Conservation (phyloP, 2,797 vertebrate genomes). For the Mycteria americana region DNA sequence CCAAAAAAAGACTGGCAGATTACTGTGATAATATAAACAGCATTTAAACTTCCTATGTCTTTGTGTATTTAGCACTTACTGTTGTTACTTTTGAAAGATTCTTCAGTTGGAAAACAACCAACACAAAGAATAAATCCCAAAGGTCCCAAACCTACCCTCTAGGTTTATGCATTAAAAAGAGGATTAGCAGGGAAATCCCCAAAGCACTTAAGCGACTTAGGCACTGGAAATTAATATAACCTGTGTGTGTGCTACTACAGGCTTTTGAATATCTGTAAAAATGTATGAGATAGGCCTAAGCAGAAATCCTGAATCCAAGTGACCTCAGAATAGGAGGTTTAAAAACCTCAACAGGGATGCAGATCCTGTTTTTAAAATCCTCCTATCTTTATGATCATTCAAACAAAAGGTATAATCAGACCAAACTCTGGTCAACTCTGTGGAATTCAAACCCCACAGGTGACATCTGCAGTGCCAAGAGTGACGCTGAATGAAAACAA, state of each 20-base stretch:
- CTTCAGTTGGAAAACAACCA: constrained; percentile 3
- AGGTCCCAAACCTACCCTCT: constrained; percentile 14
- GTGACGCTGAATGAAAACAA: neutral
- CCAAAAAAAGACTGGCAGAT: neutral
- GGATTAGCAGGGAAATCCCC: constrained; percentile 39
- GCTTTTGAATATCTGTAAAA: constrained; percentile 31
- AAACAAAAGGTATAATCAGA: neutral
- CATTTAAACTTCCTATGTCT: neutral
- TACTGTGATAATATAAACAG: neutral
- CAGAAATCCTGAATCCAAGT: constrained; percentile 26
- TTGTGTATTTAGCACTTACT: neutral
- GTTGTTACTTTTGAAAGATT: constrained; percentile 24
- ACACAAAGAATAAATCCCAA: constrained; percentile 30
- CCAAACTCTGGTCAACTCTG: neutral
- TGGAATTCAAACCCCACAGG: neutral
- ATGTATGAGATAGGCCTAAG: neutral
- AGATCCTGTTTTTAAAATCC: constrained; percentile 8
- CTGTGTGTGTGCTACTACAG: neutral
- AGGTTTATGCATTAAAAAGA: constrained; percentile 20
- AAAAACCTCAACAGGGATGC: neutral
- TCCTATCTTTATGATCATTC: neutral
- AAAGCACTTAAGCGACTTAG: constrained; percentile 39
- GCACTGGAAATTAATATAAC: constrained; percentile 47
- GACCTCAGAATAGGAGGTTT: neutral
- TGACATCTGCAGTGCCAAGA: neutral